Base-by-base conservation (phyloP, 2,113 vertebrate species). In the Lepus americanus region DNA sequence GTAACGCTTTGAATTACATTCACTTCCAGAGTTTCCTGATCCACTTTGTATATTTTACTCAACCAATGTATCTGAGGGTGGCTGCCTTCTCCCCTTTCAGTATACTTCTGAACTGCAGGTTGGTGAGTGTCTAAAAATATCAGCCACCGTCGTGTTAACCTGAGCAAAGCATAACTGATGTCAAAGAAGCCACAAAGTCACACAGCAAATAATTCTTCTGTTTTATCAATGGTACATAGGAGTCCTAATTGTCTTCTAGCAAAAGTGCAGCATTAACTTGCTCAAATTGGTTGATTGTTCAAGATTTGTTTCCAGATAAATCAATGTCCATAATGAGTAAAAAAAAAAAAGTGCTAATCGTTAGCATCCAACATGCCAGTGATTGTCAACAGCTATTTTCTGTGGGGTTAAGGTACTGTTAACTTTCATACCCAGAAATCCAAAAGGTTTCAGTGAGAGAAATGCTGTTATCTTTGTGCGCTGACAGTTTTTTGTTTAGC, bases 381-480 rank as follows among this genome's bases (percentile, higher is more conserved):
- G 55, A 59, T 59, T 59, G 14, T 59, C 19, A 59, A 3, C 55
- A 55, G 86, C 0, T 76, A 53, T 73, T 87, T 95, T 14, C 69
- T 80, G 23, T 77, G 20, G 27, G 5, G 12, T 2, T n/a, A n/a
- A 80, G 72, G 19, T 67, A 14, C 55, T 90, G 76, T 67, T n/a
- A 51, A 66, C 39, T 74, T 94, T 78, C 31, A 80, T 80, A 81
- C 64, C 55, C 63, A 85, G 87, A 96, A 95, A 92, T 22, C 33
- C 33, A 74, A 89, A 69, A 66, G 55, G 29, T 73, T 85, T 93
- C 72, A 88, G 5, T 29, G 51, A 84, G 36, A 66, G 44, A 94
- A 66, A 19, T 79, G 55, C 69, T 78, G 76, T 77, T 77, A 89
- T 63, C 53, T 9, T 63, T 72, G 16, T 39, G 84, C 39, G 53